Evolutionary conservation across 2,113 vertebrate species (phyloP).

Genomic region (Ameiurus melas): DNA sequence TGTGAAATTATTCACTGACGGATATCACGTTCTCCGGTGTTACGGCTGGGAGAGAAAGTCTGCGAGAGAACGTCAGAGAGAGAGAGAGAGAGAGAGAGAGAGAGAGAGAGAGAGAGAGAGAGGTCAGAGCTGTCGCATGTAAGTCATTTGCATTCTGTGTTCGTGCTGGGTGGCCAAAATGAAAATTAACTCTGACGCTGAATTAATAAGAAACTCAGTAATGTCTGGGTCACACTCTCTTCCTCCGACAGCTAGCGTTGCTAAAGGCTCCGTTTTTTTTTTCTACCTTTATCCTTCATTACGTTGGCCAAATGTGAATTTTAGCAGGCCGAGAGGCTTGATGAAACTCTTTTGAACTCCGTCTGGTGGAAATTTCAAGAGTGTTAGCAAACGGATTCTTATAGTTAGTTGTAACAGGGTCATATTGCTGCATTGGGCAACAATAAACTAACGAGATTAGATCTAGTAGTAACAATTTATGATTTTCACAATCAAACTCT

Average conservation of each 20-base stretch:
- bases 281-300: constrained; percentile 49
- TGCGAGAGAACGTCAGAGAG: not conserved
- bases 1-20: constrained; percentile 15
- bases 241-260: constrained; percentile 53
- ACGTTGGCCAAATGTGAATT: constrained; percentile 41
- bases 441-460: not conserved
- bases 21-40: not conserved
- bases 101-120: constrained; percentile 10
- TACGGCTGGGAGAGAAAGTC: not conserved
- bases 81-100: constrained; percentile 10
- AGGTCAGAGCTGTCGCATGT: constrained; percentile 45
- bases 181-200: constrained; percentile 58
- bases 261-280: constrained; percentile 65
- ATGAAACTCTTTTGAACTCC: constrained; percentile 46
- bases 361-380: constrained; percentile 39
- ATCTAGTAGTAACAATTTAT: not conserved
- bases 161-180: constrained; percentile 39
- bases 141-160: constrained; percentile 62
- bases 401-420: not conserved
- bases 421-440: not conserved
- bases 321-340: constrained; percentile 23
- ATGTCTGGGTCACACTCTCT: constrained; percentile 58
- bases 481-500: not conserved
- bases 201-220: constrained; percentile 56
- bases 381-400: constrained; percentile 41